Evolutionary conservation across 2,888 invertebrate genomes (phyloP).

Genomic region (Amiota communis): DNA sequence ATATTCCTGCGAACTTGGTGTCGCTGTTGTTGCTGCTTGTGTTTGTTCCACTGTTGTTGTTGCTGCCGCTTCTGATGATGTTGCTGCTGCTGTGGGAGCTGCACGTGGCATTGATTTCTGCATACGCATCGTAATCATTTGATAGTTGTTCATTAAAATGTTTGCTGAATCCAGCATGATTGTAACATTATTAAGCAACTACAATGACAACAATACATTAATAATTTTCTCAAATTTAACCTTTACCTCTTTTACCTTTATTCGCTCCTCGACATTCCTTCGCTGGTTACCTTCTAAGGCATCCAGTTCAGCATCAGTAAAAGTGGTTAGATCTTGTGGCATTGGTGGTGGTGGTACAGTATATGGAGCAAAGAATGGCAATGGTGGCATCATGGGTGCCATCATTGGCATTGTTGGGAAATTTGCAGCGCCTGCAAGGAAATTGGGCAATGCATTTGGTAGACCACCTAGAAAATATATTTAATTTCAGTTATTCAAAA

Average conservation of each 20-base stretch:
- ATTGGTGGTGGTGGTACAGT: conserved; percentile 82
- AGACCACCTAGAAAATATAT: no score
- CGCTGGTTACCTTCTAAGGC: conserved; percentile 92
- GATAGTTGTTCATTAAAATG: conserved; percentile 95
- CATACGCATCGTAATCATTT: conserved; percentile 78
- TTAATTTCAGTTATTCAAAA: not conserved
- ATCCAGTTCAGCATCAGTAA: conserved; percentile 88
- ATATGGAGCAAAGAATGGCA: conserved; percentile 76
- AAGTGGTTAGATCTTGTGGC: conserved; percentile 81
- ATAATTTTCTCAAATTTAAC: not conserved
- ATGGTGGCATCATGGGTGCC: conserved; percentile 74
- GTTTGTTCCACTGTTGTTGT: conserved; percentile 25
- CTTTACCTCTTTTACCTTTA: conserved; percentile 76
- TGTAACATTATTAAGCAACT: conserved; percentile 86
- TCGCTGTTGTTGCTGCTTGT: conserved; percentile 9
- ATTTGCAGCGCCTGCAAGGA: conserved; percentile 37
- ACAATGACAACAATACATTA: conserved; percentile 21
- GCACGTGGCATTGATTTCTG: conserved; percentile 57
- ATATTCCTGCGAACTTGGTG: not conserved
- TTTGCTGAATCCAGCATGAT: conserved; percentile 94
- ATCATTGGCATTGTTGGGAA: conserved; percentile 63
- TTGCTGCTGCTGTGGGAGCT: conserved; percentile 11
- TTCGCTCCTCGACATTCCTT: conserved; percentile 90
- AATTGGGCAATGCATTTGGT: conserved; percentile 51
- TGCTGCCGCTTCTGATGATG: conserved; percentile 33